Evolutionary conservation across 2,888 invertebrate species (phyloP).

Genomic region (Heliconius sara): DNA sequence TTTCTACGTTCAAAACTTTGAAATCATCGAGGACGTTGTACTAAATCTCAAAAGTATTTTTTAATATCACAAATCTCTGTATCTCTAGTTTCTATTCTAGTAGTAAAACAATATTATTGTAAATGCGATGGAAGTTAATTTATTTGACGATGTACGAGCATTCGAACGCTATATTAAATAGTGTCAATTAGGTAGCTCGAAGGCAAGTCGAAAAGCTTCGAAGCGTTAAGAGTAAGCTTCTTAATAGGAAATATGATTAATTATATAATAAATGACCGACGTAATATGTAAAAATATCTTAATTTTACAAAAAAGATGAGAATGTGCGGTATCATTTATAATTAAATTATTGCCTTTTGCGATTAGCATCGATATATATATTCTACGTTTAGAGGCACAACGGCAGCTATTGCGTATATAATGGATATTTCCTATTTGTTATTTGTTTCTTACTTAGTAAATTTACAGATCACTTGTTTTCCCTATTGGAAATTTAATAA

Average conservation of each 20-base stretch:
- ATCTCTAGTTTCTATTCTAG: slow-evolving; percentile 75
- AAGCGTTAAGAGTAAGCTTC: slow-evolving; percentile 33
- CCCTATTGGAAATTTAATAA: slow-evolving; percentile 19
- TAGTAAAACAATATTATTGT: slow-evolving; percentile 58
- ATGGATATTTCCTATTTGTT: slow-evolving; percentile 16
- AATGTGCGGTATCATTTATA: slow-evolving; percentile 37
- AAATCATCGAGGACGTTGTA: slow-evolving; percentile 77
- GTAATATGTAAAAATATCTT: slow-evolving; percentile 29
- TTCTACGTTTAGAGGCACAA: slow-evolving; percentile 74
- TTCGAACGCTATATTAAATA: slow-evolving; percentile 6
- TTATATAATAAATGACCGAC: slow-evolving; percentile 25
- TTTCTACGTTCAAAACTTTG: slow-evolving; percentile 71
- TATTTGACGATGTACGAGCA: slow-evolving; percentile 18
- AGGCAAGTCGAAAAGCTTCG: slow-evolving; percentile 35
- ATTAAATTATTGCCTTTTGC: slow-evolving; percentile 43
- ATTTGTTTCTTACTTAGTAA: slow-evolving; percentile 22
- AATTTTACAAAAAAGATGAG: slow-evolving; percentile 23
- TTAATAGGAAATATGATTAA: slow-evolving; percentile 30
- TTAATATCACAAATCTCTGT: slow-evolving; percentile 83
- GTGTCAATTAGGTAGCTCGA: slow-evolving; percentile 4
- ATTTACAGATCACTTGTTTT: slow-evolving; percentile 14
- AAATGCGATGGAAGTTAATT: slow-evolving; percentile 65
- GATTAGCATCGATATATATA: slow-evolving; percentile 40
- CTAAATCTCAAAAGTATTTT: slow-evolving; percentile 76
- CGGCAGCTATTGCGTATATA: slow-evolving; percentile 65